Evolutionary conservation across 30 jellyfish, hydroid and myxozoan species (phyloP).

Genomic region (Aurelia sp.): DNA sequence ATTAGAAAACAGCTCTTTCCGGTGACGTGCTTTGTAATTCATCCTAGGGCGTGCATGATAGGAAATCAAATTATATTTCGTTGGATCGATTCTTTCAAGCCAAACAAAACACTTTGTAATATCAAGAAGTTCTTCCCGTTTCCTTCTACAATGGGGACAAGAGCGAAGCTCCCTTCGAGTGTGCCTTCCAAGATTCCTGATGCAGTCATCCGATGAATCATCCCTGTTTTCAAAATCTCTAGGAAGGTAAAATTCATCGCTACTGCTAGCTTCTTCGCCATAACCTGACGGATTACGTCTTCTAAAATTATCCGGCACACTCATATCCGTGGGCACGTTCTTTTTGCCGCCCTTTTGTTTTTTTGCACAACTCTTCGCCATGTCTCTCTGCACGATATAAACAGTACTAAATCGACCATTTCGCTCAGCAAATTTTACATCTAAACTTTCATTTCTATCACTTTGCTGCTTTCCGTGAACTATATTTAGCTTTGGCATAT

Average conservation of each 20-base stretch:
- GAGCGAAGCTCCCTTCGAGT: not conserved
- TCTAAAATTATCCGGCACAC: not conserved
- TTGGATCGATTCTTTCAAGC: not conserved
- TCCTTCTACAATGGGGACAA: slow-evolving; percentile 1
- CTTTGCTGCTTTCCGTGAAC: not conserved
- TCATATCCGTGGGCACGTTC: not conserved
- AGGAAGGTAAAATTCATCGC: not conserved
- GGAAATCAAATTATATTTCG: not conserved
- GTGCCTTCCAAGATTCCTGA: not conserved
- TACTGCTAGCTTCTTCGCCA: not conserved
- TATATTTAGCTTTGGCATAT: not conserved
- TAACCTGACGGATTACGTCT: not conserved
- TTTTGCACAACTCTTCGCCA: not conserved
- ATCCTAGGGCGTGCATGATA: not conserved
- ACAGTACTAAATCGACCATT: not conserved
- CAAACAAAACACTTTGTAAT: not conserved
- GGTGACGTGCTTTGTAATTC: not conserved
- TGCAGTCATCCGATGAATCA: not conserved
- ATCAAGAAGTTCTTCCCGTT: not conserved
- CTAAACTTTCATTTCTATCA: not conserved
- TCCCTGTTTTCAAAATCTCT: not conserved
- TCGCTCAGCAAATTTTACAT: not conserved
- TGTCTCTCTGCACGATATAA: not conserved
- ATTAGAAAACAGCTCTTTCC: not conserved
- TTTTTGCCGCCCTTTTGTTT: no score